A percentile compares a stretch with the other conserved stretches of the same genome.
phyloP scores from a whole-genome alignment of 1,140 invertebrate species.

The Papilio xuthus region DNA sequence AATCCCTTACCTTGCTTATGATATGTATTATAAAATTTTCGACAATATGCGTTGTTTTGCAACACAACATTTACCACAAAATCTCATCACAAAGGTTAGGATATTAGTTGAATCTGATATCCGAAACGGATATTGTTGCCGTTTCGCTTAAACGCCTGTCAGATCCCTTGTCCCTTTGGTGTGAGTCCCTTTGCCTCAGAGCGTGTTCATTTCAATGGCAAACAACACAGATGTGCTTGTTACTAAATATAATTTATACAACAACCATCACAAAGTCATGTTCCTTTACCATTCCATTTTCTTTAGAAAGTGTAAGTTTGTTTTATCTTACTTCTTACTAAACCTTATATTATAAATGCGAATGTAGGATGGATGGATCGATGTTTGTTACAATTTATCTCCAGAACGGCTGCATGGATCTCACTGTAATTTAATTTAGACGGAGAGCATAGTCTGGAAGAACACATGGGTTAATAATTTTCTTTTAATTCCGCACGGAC shows the following conservation, averaged over 20 bases:
- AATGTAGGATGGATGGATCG: no score
- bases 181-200: neutral
- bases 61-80: neutral
- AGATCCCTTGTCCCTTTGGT: neutral
- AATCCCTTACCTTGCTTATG: neutral
- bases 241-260: neutral
- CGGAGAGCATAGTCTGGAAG: no score
- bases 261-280: neutral
- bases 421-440: no score
- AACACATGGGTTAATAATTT: no score
- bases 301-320: neutral
- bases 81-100: neutral
- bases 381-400: no score
- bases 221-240: neutral
- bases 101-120: neutral
- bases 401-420: no score
- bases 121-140: conserved; percentile 14
- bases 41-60: neutral
- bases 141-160: neutral
- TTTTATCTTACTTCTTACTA: no score
- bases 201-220: neutral
- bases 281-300: neutral
- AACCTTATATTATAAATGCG: no score
- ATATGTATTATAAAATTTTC: neutral
- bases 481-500: no score